These are phyloP conservation scores for Auanema freiburgensis DNA, from an alignment of 2,888 invertebrate species.

Conservation along the genomic window DNA sequence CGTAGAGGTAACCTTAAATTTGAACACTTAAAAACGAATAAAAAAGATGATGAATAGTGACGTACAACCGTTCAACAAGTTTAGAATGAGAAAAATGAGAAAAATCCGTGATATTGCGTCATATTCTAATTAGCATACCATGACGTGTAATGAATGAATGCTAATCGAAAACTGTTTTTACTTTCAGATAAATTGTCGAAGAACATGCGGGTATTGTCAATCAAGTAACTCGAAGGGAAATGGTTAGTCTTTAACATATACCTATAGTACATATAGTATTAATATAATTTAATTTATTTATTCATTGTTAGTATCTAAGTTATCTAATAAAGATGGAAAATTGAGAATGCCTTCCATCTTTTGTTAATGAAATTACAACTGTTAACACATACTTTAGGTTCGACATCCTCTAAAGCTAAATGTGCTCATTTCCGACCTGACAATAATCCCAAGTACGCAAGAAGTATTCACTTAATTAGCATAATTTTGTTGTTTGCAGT, in stretches of 20 bases:
- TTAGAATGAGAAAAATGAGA: no score
- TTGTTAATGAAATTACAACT: no score
- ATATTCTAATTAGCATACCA: not conserved
- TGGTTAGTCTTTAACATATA: constrained; percentile 1
- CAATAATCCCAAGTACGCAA: no score
- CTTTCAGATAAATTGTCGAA: constrained; percentile 16
- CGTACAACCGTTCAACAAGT: no score
- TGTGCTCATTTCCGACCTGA: no score
- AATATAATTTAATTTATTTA: not conserved
- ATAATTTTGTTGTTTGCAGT: constrained; percentile 6
- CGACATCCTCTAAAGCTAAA: no score
- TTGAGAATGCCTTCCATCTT: no score
- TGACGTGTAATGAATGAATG: not conserved
- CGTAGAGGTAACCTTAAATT: constrained; percentile 5
- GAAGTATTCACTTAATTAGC: no score
- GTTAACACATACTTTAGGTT: no score
- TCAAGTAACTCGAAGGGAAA: not conserved
- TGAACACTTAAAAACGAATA: no score
- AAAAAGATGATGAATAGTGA: no score
- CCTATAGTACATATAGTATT: constrained; percentile 2
- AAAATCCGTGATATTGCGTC: no score
- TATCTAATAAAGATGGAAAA: not conserved
- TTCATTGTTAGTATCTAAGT: constrained; percentile 3
- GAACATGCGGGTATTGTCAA: constrained; percentile 18
- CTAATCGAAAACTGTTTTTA: not conserved